phyloP scores from a whole-genome alignment of 2,888 invertebrate species.

The Operophtera brumata region DNA sequence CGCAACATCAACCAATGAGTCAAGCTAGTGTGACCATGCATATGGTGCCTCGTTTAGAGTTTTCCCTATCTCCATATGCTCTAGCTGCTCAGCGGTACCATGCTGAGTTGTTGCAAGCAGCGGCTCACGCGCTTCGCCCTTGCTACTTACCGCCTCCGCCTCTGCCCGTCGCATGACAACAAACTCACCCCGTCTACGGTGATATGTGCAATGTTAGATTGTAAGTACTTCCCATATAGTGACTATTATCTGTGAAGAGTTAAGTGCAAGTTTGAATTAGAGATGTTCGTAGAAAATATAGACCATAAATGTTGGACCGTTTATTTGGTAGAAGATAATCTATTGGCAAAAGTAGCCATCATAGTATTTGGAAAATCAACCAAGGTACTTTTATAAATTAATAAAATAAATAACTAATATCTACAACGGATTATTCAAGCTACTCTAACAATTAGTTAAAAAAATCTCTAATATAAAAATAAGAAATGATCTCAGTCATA shows the following conservation, averaged over 20 bases:
- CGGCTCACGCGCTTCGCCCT: conserved; percentile 72
- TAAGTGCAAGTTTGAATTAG: not conserved
- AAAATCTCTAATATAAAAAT: conserved; percentile 9
- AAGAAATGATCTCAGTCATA: conserved; percentile 22
- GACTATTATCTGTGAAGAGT: conserved; percentile 14
- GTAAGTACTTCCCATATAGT: conserved; percentile 60
- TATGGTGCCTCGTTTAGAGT: conserved; percentile 53
- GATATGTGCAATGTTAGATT: conserved; percentile 78
- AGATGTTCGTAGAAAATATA: not conserved
- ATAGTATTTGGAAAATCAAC: not conserved
- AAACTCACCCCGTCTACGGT: conserved; percentile 48
- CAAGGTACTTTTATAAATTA: not conserved
- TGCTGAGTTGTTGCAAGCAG: conserved; percentile 69
- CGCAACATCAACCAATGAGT: conserved; percentile 51
- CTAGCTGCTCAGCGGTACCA: conserved; percentile 72
- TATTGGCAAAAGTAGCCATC: not conserved
- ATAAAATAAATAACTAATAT: not conserved
- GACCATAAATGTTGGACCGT: not conserved
- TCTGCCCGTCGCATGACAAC: conserved; percentile 74
- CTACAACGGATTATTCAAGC: conserved; percentile 1
- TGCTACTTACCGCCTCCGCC: conserved; percentile 73
- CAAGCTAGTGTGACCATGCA: conserved; percentile 17
- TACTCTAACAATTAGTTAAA: conserved; percentile 1
- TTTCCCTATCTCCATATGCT: conserved; percentile 63
- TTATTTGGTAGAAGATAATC: not conserved